These are phyloP conservation scores for Habropoda laboriosa DNA, from an alignment of 1,140 invertebrate species.

Conservation along the genomic window DNA sequence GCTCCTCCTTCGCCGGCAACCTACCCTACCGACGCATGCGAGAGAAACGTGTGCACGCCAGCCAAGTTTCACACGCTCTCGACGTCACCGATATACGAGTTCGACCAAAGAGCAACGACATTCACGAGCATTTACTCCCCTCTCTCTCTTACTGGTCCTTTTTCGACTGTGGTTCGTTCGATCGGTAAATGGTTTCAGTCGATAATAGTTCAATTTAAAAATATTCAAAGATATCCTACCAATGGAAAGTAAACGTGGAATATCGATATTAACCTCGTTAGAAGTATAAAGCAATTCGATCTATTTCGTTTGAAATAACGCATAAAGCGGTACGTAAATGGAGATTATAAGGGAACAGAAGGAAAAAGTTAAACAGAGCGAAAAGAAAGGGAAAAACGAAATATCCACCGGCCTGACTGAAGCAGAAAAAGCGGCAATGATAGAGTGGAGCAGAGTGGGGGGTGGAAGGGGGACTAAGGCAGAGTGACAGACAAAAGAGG, in stretches of 20 bases:
- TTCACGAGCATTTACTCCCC: not conserved
- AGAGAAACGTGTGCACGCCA: conserved; percentile 12
- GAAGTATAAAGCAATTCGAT: not conserved
- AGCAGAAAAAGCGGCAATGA: not conserved
- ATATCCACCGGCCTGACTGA: conserved; percentile 18
- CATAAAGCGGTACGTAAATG: not conserved
- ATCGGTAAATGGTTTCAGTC: not conserved
- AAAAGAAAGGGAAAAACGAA: conserved; percentile 1
- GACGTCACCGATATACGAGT: not conserved
- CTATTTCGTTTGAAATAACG: not conserved
- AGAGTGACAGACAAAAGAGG: conserved; percentile 6
- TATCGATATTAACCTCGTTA: not conserved
- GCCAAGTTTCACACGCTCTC: conserved; percentile 22
- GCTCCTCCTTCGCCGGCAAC: conserved; percentile 35
- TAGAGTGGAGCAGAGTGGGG: not conserved
- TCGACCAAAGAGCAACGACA: not conserved
- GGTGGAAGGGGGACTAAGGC: too few relatives aligned
- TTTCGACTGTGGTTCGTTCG: not conserved
- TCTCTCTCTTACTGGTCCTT: too few relatives aligned
- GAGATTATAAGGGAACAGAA: not conserved
- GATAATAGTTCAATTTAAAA: not conserved
- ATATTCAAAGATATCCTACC: not conserved
- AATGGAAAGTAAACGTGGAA: not conserved
- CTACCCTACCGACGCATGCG: conserved; percentile 22
- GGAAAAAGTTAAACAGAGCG: conserved; percentile 7